These are phyloP conservation scores for Neoaliturus tenellus DNA, from an alignment of 2,888 invertebrate genomes.

Conservation along the genomic window DNA sequence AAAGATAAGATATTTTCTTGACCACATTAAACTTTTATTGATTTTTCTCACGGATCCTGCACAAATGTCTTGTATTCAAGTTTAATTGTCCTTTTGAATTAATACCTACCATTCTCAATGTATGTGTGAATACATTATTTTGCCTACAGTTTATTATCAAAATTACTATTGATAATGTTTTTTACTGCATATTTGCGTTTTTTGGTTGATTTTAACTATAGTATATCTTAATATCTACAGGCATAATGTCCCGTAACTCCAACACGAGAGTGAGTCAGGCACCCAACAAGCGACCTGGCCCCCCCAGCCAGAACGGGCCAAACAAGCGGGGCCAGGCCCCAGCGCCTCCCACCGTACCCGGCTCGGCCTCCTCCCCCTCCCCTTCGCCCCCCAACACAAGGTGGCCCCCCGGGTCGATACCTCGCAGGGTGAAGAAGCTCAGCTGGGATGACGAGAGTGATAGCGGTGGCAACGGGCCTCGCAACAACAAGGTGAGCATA, in stretches of 20 bases:
- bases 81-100: too few species aligned
- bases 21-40: too few species aligned
- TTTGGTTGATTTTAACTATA: too few species aligned
- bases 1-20: too few species aligned
- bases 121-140: too few species aligned
- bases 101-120: too few species aligned
- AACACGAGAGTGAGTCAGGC: constrained; percentile 71
- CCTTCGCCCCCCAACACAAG: constrained; percentile 60
- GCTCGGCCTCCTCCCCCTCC: constrained; percentile 50
- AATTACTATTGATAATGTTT: too few species aligned
- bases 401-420: constrained; percentile 83
- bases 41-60: too few species aligned
- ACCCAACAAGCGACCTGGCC: constrained; percentile 69
- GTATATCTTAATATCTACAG: constrained; percentile 70
- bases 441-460: constrained; percentile 83
- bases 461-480: constrained; percentile 62
- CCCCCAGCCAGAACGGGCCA: constrained; percentile 71
- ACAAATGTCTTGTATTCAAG: too few species aligned
- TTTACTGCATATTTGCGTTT: too few species aligned
- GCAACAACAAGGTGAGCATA: constrained; percentile 64
- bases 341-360: constrained; percentile 69
- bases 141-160: too few species aligned
- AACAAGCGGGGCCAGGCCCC: constrained; percentile 69
- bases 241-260: constrained; percentile 74
- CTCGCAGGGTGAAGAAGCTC: constrained; percentile 84